phyloP scores from a whole-genome alignment of 1,140 invertebrate genomes.

The Venustaconcha ellipsiformis region DNA sequence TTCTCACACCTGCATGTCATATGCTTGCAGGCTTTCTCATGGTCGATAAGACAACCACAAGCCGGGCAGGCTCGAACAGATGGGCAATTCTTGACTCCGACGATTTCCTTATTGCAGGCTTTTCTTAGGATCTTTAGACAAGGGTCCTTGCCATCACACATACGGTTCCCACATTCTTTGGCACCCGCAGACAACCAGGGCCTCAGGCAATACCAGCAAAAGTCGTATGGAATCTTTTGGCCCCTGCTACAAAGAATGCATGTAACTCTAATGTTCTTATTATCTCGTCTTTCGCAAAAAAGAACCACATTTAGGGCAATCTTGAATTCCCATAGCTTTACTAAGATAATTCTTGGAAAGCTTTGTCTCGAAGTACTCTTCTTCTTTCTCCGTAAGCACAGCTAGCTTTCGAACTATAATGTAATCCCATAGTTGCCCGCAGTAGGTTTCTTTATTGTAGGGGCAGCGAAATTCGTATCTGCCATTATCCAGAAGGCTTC shows the following conservation, averaged over 20 bases:
- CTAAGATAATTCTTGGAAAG: conserved; percentile 23
- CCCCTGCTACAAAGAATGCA: conserved; percentile 22
- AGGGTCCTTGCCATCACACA: conserved; percentile 25
- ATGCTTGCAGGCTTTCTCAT: conserved; percentile 31
- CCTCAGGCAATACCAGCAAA: conserved; percentile 35
- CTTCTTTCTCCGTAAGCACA: conserved; percentile 24
- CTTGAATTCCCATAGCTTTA: conserved; percentile 27
- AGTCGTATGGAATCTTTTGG: conserved; percentile 19
- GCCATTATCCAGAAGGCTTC: conserved; percentile 13
- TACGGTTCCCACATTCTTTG: conserved; percentile 23
- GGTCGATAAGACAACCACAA: conserved; percentile 31
- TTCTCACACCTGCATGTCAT: conserved; percentile 32
- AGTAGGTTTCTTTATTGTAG: not conserved
- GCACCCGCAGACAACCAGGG: conserved; percentile 7
- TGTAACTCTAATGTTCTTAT: conserved; percentile 11
- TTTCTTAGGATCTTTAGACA: conserved; percentile 20
- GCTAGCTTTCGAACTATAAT: conserved; percentile 11
- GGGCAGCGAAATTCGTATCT: conserved; percentile 30
- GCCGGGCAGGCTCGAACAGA: conserved; percentile 23
- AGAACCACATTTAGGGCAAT: conserved; percentile 27
- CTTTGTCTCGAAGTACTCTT: conserved; percentile 30
- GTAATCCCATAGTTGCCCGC: conserved; percentile 24
- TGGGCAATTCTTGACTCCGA: conserved; percentile 25
- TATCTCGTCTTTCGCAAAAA: conserved; percentile 14
- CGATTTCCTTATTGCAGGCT: conserved; percentile 9